These are phyloP conservation scores for Sebastes fasciatus DNA, from an alignment of 2,113 vertebrate species.

Conservation along the genomic window DNA sequence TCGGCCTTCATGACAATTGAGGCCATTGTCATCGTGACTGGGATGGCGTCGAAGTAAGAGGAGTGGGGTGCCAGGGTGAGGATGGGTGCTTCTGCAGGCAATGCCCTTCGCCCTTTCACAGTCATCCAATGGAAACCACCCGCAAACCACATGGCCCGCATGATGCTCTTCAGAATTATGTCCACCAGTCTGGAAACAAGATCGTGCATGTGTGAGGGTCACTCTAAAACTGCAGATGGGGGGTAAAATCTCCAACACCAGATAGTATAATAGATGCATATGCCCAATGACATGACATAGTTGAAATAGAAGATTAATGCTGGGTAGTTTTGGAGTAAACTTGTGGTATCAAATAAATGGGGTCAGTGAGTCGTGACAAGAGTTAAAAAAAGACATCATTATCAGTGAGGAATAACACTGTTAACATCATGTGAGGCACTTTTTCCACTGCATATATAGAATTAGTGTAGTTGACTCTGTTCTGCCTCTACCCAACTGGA, in stretches of 20 bases:
- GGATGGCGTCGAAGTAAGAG: conserved; percentile 98
- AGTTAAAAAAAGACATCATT: background rate
- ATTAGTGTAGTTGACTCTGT: background rate
- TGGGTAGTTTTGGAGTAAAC: background rate
- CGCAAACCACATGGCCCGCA: conserved; percentile 98
- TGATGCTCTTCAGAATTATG: conserved; percentile 90
- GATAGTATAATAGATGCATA: background rate
- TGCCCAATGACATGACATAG: background rate
- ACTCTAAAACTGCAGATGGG: background rate
- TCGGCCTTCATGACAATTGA: conserved; percentile 99
- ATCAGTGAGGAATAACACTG: background rate
- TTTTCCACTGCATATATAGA: background rate
- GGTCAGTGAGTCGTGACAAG: background rate
- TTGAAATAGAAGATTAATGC: background rate
- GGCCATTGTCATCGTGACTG: conserved; percentile 97
- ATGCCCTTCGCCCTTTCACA: conserved; percentile 91
- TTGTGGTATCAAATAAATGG: background rate
- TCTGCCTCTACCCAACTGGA: background rate
- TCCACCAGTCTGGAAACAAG: conserved; percentile 89
- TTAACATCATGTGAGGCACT: too few relatives aligned
- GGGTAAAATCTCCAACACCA: background rate
- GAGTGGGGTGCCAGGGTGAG: conserved; percentile 96
- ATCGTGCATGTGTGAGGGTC: conserved; percentile 5
- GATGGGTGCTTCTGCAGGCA: conserved; percentile 92
- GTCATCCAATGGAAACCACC: conserved; percentile 96